Conservation (phyloP, 2,113 vertebrate species). For the Chloebia gouldiae region DNA sequence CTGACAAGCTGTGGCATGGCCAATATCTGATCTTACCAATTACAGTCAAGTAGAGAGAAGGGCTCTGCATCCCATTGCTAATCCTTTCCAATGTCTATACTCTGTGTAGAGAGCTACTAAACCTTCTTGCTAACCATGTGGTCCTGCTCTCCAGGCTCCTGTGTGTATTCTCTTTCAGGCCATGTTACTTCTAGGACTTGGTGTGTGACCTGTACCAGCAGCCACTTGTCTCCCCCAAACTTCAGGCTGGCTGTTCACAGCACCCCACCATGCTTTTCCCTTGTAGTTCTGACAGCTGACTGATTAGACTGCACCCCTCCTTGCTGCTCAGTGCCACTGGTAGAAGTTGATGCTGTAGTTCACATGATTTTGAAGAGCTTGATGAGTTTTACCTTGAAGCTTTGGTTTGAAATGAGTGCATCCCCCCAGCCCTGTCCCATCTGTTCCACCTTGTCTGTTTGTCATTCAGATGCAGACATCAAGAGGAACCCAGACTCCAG, state of each 20-base stretch:
- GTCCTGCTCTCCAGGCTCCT: not conserved
- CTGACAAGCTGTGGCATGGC: not conserved
- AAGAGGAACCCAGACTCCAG: constrained; percentile 75
- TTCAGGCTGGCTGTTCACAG: not conserved
- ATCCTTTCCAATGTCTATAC: not conserved
- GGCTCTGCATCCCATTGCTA: not conserved
- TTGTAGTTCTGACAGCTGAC: not conserved
- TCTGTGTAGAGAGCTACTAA: not conserved
- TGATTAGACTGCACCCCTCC: not conserved
- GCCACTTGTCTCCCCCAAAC: not conserved
- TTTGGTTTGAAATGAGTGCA: constrained; percentile 5
- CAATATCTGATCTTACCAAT: not conserved
- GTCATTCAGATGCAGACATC: constrained; percentile 86
- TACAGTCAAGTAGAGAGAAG: not conserved
- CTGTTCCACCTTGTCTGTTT: constrained; percentile 19
- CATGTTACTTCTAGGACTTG: not conserved
- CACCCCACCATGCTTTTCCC: not conserved
- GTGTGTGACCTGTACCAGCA: not conserved
- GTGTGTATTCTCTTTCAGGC: not conserved
- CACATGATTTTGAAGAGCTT: not conserved
- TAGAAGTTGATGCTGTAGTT: constrained; percentile 18
- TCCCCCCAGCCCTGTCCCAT: not conserved
- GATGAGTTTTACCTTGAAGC: not conserved
- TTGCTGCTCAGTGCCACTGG: not conserved
- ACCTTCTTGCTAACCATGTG: not conserved